Percentiles rank a stretch among this genome's conserved stretches.
These are phyloP conservation scores for Leuciscus waleckii DNA, from an alignment of 2,797 vertebrate species.

Conservation along the genomic window DNA sequence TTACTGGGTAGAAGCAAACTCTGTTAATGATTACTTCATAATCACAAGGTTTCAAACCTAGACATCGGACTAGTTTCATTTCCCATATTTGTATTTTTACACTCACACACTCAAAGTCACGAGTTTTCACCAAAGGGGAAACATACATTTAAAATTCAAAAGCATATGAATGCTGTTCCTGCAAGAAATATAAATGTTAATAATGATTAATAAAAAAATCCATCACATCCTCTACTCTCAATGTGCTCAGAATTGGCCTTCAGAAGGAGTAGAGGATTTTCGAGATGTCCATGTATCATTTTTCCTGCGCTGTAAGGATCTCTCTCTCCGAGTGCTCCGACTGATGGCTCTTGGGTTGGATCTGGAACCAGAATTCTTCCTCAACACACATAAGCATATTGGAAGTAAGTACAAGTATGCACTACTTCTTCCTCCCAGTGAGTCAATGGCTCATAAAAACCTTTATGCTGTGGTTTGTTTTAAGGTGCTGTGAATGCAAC, in stretches of 20 bases:
- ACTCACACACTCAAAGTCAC: too few species aligned
- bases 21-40: too few species aligned
- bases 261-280: slow-evolving; percentile 57
- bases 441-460: not conserved
- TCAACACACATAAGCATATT: slow-evolving; percentile 67
- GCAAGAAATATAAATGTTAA: too few species aligned
- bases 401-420: slow-evolving; percentile 68
- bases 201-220: too few species aligned
- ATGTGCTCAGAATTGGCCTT: too few species aligned
- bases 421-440: not conserved
- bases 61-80: too few species aligned
- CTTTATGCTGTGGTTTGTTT: slow-evolving; percentile 18
- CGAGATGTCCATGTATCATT: slow-evolving; percentile 65
- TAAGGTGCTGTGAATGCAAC: slow-evolving; percentile 68
- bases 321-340: slow-evolving; percentile 73
- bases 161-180: too few species aligned
- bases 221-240: slow-evolving; percentile 31
- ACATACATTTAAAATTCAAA: too few species aligned
- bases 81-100: too few species aligned
- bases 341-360: slow-evolving; percentile 74
- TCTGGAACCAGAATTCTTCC: slow-evolving; percentile 72
- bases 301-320: slow-evolving; percentile 73
- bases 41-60: too few species aligned
- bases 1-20: too few species aligned
- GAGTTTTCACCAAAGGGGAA: too few species aligned